Conservation (phyloP, 2,113 vertebrate genomes). For the Alaudala cheleensis region DNA sequence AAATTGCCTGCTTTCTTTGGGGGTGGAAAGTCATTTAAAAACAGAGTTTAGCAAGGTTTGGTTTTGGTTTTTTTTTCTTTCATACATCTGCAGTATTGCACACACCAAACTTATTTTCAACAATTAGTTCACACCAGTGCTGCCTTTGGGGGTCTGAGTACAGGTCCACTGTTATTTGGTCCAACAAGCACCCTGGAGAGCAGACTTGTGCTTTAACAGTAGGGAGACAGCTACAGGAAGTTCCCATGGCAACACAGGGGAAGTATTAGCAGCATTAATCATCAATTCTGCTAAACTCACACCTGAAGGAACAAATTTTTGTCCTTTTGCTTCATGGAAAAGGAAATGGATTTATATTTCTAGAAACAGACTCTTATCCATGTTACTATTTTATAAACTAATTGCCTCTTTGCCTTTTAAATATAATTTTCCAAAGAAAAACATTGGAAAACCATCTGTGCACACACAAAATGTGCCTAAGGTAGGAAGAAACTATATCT, state of each 20-base stretch:
- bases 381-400: background rate
- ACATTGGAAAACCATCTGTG: background rate
- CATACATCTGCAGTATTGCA: background rate
- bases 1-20: background rate
- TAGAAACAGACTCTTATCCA: background rate
- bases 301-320: background rate
- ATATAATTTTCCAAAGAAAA: background rate
- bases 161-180: background rate
- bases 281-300: background rate
- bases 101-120: background rate
- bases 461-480: background rate
- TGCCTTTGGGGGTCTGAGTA: background rate
- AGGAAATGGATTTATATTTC: background rate
- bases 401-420: background rate
- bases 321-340: background rate
- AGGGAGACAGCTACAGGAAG: fast-evolving
- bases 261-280: background rate
- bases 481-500: background rate
- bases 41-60: background rate
- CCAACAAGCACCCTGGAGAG: background rate
- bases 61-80: background rate
- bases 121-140: background rate
- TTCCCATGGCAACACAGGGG: background rate
- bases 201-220: background rate
- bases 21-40: background rate